These are phyloP conservation scores for Trichacis sp. DNA, from an alignment of 2,888 invertebrate genomes.

Conservation along the genomic window DNA sequence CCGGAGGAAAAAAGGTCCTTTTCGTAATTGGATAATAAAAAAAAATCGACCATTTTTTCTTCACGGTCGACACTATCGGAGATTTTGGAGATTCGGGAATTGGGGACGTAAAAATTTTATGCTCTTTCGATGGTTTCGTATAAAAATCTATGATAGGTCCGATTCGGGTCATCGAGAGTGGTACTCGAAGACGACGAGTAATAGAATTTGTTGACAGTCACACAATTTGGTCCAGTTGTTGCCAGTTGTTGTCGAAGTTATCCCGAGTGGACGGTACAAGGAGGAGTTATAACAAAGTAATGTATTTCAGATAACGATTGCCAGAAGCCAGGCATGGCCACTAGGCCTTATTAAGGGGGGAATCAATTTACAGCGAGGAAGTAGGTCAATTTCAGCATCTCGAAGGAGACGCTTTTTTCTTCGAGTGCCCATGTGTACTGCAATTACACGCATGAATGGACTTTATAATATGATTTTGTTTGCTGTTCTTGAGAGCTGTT, in stretches of 20 bases:
- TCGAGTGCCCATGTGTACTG: constrained; percentile 9
- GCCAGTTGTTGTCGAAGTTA: neutral
- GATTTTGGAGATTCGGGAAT: neutral
- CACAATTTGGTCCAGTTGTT: constrained; percentile 3
- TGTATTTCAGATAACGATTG: constrained; percentile 42
- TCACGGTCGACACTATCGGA: too few species aligned
- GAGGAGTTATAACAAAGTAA: constrained; percentile 28
- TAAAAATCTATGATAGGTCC: neutral
- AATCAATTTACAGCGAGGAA: constrained; percentile 42
- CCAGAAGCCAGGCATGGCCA: constrained; percentile 38
- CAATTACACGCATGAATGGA: neutral
- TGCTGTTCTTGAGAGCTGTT: too few species aligned
- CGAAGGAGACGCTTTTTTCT: constrained; percentile 37
- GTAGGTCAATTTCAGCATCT: constrained; percentile 39
- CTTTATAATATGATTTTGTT: too few species aligned
- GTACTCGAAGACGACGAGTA: neutral
- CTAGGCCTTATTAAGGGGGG: constrained; percentile 39
- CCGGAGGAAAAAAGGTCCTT: neutral
- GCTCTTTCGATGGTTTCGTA: neutral
- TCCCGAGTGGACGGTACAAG: constrained; percentile 9
- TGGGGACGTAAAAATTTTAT: neutral
- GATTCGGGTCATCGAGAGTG: neutral
- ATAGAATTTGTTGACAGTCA: neutral
- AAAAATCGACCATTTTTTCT: too few species aligned
- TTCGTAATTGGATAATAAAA: neutral